These are phyloP conservation scores for Etheostoma nigrum DNA, from an alignment of 2,797 vertebrate species.

Conservation along the genomic window DNA sequence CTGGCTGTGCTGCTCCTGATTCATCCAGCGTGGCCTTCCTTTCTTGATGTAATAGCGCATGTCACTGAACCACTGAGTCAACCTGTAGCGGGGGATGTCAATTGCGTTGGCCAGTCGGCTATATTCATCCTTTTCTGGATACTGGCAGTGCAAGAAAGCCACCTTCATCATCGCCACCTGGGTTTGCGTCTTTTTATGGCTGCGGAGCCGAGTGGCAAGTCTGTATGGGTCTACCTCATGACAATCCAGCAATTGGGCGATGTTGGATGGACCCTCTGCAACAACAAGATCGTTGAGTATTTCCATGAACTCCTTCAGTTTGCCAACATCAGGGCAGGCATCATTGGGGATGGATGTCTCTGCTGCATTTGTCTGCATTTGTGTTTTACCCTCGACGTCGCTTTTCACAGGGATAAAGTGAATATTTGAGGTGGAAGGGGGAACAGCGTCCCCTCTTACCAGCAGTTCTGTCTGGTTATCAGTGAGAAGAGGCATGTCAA, in stretches of 20 bases:
- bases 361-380: neutral
- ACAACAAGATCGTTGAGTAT: fast-evolving
- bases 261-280: fast-evolving
- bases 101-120: conserved; percentile 72
- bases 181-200: conserved; percentile 3
- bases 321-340: neutral
- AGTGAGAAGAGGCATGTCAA: neutral
- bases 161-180: conserved; percentile 83
- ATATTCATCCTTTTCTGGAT: conserved; percentile 84
- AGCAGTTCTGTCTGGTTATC: neutral
- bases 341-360: fast-evolving
- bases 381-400: neutral
- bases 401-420: neutral
- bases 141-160: conserved; percentile 86
- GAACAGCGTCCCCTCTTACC: neutral
- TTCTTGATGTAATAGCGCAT: conserved; percentile 88
- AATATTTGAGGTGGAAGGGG: neutral
- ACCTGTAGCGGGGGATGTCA: conserved; percentile 72
- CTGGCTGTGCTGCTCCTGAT: conserved; percentile 60
- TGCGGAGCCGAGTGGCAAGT: fast-evolving
- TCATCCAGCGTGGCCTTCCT: conserved; percentile 85
- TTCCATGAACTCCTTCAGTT: neutral
- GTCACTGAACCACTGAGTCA: conserved; percentile 89
- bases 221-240: fast-evolving
- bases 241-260: too few relatives aligned